phyloP scores from a whole-genome alignment of 2,888 invertebrate species.

The Euspilapteryx auroguttella region DNA sequence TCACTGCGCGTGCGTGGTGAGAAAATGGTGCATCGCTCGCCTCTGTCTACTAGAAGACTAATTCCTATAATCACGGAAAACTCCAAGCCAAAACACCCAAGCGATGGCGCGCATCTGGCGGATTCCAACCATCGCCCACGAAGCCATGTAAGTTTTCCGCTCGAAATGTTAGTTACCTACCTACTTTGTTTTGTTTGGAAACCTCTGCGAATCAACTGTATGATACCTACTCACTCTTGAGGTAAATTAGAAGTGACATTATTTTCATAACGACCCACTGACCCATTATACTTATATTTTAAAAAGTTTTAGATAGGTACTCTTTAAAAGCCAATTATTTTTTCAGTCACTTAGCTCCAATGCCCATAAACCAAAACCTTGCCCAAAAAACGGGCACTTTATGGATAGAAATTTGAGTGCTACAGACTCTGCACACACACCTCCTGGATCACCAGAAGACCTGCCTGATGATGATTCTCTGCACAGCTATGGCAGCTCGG shows the following conservation, averaged over 20 bases:
- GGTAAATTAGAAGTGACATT: too few relatives aligned
- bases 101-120: slow-evolving; percentile 42
- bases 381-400: too few relatives aligned
- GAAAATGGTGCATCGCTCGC: slow-evolving; percentile 59
- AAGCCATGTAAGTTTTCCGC: slow-evolving; percentile 54
- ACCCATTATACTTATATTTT: too few relatives aligned
- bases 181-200: too few relatives aligned
- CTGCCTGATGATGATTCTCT: slow-evolving; percentile 77
- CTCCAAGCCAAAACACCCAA: slow-evolving; percentile 43
- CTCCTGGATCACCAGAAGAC: slow-evolving; percentile 65
- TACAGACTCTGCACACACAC: slow-evolving; percentile 58
- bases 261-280: too few relatives aligned
- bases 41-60: slow-evolving; percentile 50
- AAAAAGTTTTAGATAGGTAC: too few relatives aligned
- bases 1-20: slow-evolving; percentile 72
- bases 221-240: too few relatives aligned
- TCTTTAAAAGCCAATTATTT: too few relatives aligned
- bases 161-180: too few relatives aligned
- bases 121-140: slow-evolving; percentile 55
- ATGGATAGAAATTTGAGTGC: slow-evolving; percentile 32
- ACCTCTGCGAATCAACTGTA: too few relatives aligned
- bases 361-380: slow-evolving; percentile 31
- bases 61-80: slow-evolving; percentile 68
- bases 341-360: slow-evolving; percentile 52
- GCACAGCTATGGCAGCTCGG: slow-evolving; percentile 77